Evolutionary conservation across 1,140 invertebrate species (phyloP).

Genomic region (Cylas formicarius): DNA sequence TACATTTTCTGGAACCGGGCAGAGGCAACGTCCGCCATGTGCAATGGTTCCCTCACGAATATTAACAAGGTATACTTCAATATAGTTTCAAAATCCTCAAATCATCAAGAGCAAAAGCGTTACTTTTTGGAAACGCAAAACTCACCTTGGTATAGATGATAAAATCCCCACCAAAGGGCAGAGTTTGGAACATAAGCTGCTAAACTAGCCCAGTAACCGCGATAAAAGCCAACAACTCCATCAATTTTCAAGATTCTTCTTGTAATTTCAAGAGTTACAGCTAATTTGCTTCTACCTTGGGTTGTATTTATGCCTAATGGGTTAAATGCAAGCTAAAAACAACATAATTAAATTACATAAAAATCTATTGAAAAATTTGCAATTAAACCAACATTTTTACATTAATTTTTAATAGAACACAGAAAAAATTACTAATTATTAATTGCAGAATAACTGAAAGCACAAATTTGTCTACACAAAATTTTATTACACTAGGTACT

Average conservation of each 20-base stretch:
- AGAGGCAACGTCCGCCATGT: no score
- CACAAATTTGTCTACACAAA: no score
- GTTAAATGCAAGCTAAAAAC: constrained; percentile 30
- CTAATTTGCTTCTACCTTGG: constrained; percentile 50
- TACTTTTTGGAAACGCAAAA: no score
- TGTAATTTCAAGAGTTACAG: constrained; percentile 56
- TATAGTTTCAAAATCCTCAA: no score
- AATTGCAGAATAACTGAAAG: no score
- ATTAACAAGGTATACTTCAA: no score
- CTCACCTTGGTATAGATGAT: constrained; percentile 90
- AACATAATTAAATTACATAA: background rate
- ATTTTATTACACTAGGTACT: constrained; percentile 3
- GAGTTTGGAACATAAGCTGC: constrained; percentile 92
- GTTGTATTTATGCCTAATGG: constrained; percentile 26
- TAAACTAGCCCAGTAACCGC: constrained; percentile 87
- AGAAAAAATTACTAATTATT: no score
- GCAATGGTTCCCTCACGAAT: no score
- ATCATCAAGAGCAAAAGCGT: no score
- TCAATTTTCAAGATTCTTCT: constrained; percentile 67
- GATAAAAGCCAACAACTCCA: constrained; percentile 83
- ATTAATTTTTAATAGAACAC: no score
- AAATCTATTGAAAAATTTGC: background rate
- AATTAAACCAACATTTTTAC: constrained; percentile 4
- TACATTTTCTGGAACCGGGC: no score
- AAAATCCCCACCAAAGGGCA: constrained; percentile 94